Conservation (phyloP, 2,797 vertebrate species). For the Sphaeramia orbicularis region DNA sequence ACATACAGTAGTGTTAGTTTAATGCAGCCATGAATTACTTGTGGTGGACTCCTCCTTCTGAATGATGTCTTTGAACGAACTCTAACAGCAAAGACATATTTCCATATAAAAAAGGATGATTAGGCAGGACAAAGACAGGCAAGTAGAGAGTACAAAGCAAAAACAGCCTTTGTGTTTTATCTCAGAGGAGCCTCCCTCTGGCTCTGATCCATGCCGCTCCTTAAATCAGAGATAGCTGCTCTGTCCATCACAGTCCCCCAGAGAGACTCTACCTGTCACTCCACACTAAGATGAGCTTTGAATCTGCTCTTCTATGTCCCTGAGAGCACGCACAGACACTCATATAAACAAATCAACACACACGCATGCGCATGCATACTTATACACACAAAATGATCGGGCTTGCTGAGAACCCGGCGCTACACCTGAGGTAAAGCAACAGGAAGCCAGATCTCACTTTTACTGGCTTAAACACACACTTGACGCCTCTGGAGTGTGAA, state of each 20-base stretch:
- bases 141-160: conserved; percentile 74
- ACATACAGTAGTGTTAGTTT: conserved; percentile 21
- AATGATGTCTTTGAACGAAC: conserved; percentile 67
- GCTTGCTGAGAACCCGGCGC: conserved; percentile 17
- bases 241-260: conserved; percentile 76
- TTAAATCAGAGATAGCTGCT: conserved; percentile 72
- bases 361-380: conserved; percentile 3
- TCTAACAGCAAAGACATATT: conserved; percentile 69
- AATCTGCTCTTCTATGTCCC: conserved; percentile 51
- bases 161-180: conserved; percentile 76
- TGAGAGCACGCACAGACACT: conserved; percentile 46
- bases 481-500: conserved; percentile 14
- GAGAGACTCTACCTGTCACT: conserved; percentile 80
- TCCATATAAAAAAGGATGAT: conserved; percentile 75
- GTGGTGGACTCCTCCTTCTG: conserved; percentile 37
- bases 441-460: conserved; percentile 8
- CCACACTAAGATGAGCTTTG: conserved; percentile 62
- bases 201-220: conserved; percentile 71
- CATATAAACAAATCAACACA: conserved; percentile 68
- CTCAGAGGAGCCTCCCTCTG: conserved; percentile 62
- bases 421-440: conserved; percentile 31
- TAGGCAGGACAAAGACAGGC: conserved; percentile 70
- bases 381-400: conserved; percentile 6
- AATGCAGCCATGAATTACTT: conserved; percentile 52
- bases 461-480: conserved; percentile 9